Conservation (phyloP, 2,888 invertebrate species). For the Aelia acuminata region DNA sequence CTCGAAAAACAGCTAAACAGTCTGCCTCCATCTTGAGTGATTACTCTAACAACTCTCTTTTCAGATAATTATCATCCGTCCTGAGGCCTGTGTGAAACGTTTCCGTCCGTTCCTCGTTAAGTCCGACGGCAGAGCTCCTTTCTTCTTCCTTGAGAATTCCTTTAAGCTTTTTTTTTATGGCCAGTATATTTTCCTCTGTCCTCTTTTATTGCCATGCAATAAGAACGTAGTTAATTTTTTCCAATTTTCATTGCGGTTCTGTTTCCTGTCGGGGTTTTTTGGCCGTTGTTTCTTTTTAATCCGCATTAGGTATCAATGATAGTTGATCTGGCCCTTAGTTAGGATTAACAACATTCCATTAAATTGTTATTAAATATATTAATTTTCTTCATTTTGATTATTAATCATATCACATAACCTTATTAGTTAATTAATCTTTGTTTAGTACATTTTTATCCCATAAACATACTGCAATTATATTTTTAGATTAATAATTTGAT, state of each 20-base stretch:
- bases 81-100: conserved; percentile 42
- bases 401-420: background rate
- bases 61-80: conserved; percentile 40
- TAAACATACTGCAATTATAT: too few species aligned
- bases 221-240: background rate
- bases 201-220: background rate
- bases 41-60: conserved; percentile 47
- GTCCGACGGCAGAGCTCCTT: background rate
- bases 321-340: background rate
- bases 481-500: too few species aligned
- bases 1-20: conserved; percentile 34
- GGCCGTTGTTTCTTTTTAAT: background rate
- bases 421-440: too few species aligned
- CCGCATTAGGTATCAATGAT: background rate
- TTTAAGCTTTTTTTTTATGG: background rate
- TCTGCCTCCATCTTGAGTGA: conserved; percentile 32
- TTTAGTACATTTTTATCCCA: too few species aligned
- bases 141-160: conserved; percentile 35
- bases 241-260: background rate
- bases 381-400: background rate
- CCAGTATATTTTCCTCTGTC: background rate
- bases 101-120: conserved; percentile 51
- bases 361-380: background rate
- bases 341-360: background rate
- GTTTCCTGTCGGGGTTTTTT: background rate